Evolutionary conservation across 2,888 invertebrate species (phyloP), one percentile per base, ranked within the genome.

Genomic region (Xestia rhomboidea): DNA sequence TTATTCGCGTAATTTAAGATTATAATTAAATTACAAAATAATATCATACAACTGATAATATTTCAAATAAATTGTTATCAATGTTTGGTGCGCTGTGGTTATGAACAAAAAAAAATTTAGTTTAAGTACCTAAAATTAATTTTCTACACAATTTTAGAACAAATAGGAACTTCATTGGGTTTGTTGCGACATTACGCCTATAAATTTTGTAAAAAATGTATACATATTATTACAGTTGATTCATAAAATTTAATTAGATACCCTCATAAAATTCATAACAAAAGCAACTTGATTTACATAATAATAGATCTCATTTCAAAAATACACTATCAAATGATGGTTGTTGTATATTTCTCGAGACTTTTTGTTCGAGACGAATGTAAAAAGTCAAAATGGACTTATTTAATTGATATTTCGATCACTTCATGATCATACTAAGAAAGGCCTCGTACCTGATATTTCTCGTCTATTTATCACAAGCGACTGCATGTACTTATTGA

Each of bases 1-100:
- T 84, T 87, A 86, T 77, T 86, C 66, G 69, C 76, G 82, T 86
- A 84, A 86, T 83, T 84, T 79, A 83, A 79, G 67, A 83, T 85
- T 77, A 81, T 75, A 81, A 81, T 83, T 85, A 87, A 68, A 79
- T 83, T 72, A 88, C 63, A 88, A 88, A 88, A 83, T 82, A 87
- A 87, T 88, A 88, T 87, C 87, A 86, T 88, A 88, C 73, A 88
- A 88, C 86, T 88, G 86, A 88, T 88, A 88, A 77, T 88, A 88
- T 87, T 87, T 85, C 76, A 78, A 82, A 83, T 73, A 85, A 75
- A 69, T 69, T 79, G 71, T 79, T 85, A 77, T 83, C 76, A 74
- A 87, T 85, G 83, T 81, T 81, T 88, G 84, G 81, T 83, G 86
- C 83, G 83, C 82, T 84, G 82, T 78, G 68, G 79, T 74, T 71